Evolutionary conservation across 2,797 vertebrate species (phyloP), one percentile per base, ranked within the genome.

Genomic region (Gouania willdenowi): DNA sequence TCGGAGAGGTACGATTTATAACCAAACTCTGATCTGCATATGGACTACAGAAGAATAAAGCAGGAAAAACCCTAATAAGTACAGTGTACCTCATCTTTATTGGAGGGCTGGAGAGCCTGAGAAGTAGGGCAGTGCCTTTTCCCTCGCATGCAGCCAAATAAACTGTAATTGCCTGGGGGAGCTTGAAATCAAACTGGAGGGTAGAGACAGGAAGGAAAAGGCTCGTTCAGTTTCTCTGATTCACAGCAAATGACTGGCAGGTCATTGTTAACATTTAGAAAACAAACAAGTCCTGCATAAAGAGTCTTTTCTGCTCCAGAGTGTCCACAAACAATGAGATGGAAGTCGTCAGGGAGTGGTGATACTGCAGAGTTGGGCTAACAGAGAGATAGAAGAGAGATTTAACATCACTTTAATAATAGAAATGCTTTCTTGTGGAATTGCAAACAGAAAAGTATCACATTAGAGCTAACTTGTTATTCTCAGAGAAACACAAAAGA

Each of bases 231-330:
- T 65, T n/a, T 79, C 79, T 77, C 81, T 84, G 87, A 89, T 88
- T 83, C 86, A 60, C 72, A 72, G 32, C 21, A 82, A n/a, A 84
- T 85, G 88, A 92, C 82, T 83, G 86, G 82, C 89, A 89, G 85
- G 82, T 69, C 73, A 72, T 74, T 74, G 75, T 89, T 90, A 83
- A 86, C 77, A 68, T 67, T 81, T 60, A 74, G 34, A 71, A 74
- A 76, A 71, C 64, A 76, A 77, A 73, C 66, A 68, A 11, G 32
- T 45, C 36, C 34, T 26, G 39, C 40, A 55, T 47, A 57, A 69
- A 59, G 54, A 73, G 41, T 10, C 42, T 38, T n/a, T 8, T 1
- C 9, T 18, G 40, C 31, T 51, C 60, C 31, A 18, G 8, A 40
- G 47, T 20, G 31, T 38, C 44, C 48, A 48, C 29, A 36, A 58